Base-by-base conservation (phyloP, 2,888 invertebrate species). In the Drosophila mettleri region DNA sequence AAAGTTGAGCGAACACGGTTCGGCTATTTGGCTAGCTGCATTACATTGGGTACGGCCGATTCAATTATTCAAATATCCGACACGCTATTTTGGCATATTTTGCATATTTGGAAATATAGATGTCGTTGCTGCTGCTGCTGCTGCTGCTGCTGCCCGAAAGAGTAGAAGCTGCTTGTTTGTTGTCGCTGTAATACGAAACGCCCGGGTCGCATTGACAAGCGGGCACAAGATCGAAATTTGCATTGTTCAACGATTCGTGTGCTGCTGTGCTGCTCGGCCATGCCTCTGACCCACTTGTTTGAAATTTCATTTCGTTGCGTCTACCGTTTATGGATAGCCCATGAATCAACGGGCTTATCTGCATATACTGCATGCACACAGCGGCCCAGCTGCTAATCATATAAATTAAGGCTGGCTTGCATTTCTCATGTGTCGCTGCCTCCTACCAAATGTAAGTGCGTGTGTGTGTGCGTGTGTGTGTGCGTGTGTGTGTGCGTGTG, bases 401-500 rank as follows among this genome's bases (percentile, higher is more conserved):
- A 82, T 86, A 83, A 86, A 83, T 83, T 83, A 83, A 71, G 83
- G 86, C 71, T 73, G 70, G 33, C 43, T 63, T 76, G 79, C 76
- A 71, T 69, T 66, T 64, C 75, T 71, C 69, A 74, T 73, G 58
- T 34, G 31, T 29, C 34, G n/a, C 49, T 31, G 46, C 8, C 29
- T 29, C 18, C 29, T 31, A 27, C 48, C 48, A 18, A 33, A 16
- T 2, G 7, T 1, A 10, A 7, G 18, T 29, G 12, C 3, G 3
- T 7, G 6, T 16, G 12, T n/a, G 8, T 24, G 9, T 41, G 10
- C 10, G 18, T 24, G 39, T 20, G 41, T n/a, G n/a, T 24, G 43
- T 43, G 24, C 29, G 29, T 46, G 3, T 18, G 18, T 29, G 18
- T 18, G 12, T 46, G 18, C 29, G 18, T 24, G 39, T 20, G 41